Evolutionary conservation across 2,888 invertebrate genomes (phyloP).

Genomic region (Lasius platythorax): DNA sequence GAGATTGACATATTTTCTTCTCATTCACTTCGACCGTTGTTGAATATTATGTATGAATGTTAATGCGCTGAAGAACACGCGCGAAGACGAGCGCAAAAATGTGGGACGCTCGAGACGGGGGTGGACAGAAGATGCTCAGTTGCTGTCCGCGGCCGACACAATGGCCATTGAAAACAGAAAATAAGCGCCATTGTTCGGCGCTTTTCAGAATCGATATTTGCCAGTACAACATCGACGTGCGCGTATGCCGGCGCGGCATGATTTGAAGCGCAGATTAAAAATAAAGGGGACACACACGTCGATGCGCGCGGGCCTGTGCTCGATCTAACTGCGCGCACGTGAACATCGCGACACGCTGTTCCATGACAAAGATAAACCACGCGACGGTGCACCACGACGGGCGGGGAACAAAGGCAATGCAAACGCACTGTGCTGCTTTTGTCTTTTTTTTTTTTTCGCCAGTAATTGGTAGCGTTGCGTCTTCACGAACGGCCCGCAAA

Average conservation of each 20-base stretch:
- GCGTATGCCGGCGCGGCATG: conserved; percentile 74
- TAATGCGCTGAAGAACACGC: conserved; percentile 38
- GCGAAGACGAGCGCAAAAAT: conserved; percentile 45
- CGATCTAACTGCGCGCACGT: conserved; percentile 59
- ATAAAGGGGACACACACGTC: conserved; percentile 80
- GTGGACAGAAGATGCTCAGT: conserved; percentile 62
- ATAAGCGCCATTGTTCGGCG: conserved; percentile 85
- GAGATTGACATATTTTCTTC: not conserved
- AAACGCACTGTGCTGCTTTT: conserved; percentile 38
- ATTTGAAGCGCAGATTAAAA: conserved; percentile 83
- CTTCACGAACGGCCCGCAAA: conserved; percentile 40
- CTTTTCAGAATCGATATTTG: conserved; percentile 86
- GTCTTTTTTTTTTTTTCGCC: conserved; percentile 42
- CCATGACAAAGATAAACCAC: conserved; percentile 50
- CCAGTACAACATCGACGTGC: conserved; percentile 81
- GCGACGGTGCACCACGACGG: conserved; percentile 43
- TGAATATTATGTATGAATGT: conserved; percentile 42
- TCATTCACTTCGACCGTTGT: not conserved
- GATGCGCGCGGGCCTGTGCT: conserved; percentile 61
- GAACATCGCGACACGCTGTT: conserved; percentile 48
- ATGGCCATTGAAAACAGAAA: conserved; percentile 85
- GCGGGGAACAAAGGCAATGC: conserved; percentile 33
- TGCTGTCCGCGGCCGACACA: conserved; percentile 77
- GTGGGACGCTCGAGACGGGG: conserved; percentile 46
- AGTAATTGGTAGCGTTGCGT: conserved; percentile 53